These are phyloP conservation scores for Eupithecia abbreviata DNA, from an alignment of 2,888 invertebrate genomes.

Conservation along the genomic window DNA sequence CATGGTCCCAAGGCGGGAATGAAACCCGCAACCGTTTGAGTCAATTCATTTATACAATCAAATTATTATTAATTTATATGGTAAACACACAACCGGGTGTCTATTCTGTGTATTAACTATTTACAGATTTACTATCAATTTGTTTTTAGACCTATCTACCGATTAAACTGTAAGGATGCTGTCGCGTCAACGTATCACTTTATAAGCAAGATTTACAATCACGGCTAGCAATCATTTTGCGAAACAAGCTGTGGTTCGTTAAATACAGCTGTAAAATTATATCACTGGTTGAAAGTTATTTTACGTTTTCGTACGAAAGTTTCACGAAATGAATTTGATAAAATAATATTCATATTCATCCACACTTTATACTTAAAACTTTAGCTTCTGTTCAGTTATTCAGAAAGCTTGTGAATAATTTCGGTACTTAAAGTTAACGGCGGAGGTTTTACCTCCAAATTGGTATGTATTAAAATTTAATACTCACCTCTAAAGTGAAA, in stretches of 20 bases:
- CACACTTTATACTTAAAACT: background rate
- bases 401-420: constrained; percentile 8
- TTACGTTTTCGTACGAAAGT: background rate
- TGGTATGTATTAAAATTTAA: background rate
- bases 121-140: background rate
- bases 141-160: no score
- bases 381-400: constrained; percentile 1
- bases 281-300: background rate
- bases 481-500: background rate
- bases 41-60: no score
- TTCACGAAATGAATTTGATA: background rate
- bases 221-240: background rate
- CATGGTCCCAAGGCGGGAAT: background rate
- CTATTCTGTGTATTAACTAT: background rate
- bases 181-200: background rate
- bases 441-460: background rate
- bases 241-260: background rate
- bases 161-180: no score
- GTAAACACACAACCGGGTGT: background rate
- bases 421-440: background rate
- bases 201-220: background rate
- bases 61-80: background rate
- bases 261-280: background rate
- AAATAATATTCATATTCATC: background rate
- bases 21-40: background rate